A percentile compares a stretch with the other conserved stretches of the same genome.
phyloP scores from a whole-genome alignment of 2,797 vertebrate genomes.

The Phalanger gymnotis region DNA sequence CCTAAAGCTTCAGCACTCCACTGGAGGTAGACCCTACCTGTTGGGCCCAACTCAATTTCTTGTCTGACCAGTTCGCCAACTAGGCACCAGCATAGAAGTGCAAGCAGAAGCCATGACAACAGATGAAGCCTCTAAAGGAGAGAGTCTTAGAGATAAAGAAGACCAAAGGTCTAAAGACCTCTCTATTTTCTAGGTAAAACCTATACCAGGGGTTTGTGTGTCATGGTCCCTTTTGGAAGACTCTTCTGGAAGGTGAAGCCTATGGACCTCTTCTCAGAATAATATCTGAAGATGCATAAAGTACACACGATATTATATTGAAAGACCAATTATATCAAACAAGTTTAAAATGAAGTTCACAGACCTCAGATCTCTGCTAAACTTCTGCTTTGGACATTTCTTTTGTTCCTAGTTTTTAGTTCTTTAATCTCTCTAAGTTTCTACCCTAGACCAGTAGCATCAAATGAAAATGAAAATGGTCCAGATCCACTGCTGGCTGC shows the following conservation, averaged over 20 bases:
- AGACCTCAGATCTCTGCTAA: neutral
- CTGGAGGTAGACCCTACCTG: neutral
- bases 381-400: neutral
- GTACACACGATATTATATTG: neutral
- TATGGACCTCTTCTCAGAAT: neutral
- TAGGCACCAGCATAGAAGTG: neutral
- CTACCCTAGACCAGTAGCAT: neutral
- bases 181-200: neutral
- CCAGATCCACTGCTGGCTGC: neutral
- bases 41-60: neutral
- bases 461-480: neutral
- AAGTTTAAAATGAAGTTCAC: neutral
- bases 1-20: neutral
- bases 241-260: neutral
- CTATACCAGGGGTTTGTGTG: neutral
- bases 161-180: neutral
- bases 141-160: neutral
- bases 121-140: neutral
- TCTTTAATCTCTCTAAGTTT: neutral
- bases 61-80: neutral
- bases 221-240: neutral
- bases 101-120: neutral
- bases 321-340: neutral
- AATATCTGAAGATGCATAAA: neutral
- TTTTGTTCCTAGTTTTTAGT: neutral